Evolutionary conservation across 2,113 vertebrate genomes (phyloP), one percentile per base, ranked within the genome.

Genomic region (Cyanoramphus novaezelandiae): DNA sequence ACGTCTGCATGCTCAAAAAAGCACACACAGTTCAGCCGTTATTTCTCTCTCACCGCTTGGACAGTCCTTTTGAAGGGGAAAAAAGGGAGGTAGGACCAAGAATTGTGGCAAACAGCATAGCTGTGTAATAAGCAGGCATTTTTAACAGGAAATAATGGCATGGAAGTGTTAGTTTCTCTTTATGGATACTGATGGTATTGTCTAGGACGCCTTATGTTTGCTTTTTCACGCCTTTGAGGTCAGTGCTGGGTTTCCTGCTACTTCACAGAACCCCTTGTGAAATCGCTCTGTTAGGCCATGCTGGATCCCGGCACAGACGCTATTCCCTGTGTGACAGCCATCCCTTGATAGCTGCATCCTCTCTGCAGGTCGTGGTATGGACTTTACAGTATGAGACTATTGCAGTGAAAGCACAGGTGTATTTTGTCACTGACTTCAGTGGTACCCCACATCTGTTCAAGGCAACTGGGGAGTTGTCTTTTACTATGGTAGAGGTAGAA

Each of bases 31-130:
- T 59, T 11, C 3, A 77, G 91, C 85, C 96, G 70, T 85, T 95
- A 31, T 64, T 97, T 91, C 87, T 94, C 82, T 93, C 67, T 95
- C 89, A 37, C 94, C 92, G 89, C 80, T 86, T 92, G 80, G 91
- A 80, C 35, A 81, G 27, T 39, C 37, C 37, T 86, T 96, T 31
- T 41, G 31, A 96, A 93, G 65, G 90, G 60, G 43, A 74, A 89
- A 94, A 86, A 95, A 90, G 82, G 46, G 84, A 90, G 62, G 64
- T 52, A 89, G 70, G 88, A 78, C 28, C 23, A 94, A 95, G 90
- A 94, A 39, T 24, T 10, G 16, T 68, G 33, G 70, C 77, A 80
- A 85, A 43, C 18, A 80, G 93, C 93, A 96, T 83, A 96, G 77
- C 50, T 82, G 10, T 68, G 80, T 92, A 62, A 55, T 6, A 71